phyloP scores from a whole-genome alignment of 2,888 invertebrate genomes.

The Eugnorisma glareosa region DNA sequence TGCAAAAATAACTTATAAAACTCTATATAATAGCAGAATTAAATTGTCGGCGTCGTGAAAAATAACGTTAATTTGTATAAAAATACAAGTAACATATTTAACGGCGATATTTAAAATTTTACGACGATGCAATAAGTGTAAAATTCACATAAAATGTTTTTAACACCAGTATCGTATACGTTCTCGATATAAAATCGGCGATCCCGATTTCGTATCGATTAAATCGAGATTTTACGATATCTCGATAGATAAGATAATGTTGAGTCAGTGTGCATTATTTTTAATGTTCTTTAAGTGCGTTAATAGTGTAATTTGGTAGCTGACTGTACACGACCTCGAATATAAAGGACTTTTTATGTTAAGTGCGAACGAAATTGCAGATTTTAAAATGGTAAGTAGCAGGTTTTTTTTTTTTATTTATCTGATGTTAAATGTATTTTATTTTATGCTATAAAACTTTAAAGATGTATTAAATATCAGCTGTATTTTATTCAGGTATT shows the following conservation, averaged over 20 bases:
- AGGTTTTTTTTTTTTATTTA: constrained; percentile 40
- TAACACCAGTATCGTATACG: constrained; percentile 58
- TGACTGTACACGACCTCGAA: constrained; percentile 53
- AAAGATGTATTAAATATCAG: constrained; percentile 2
- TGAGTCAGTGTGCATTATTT: constrained; percentile 54
- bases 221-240: constrained; percentile 67
- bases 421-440: constrained; percentile 38
- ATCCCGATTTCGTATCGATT: constrained; percentile 64
- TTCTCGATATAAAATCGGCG: constrained; percentile 57
- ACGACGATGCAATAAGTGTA: constrained; percentile 67
- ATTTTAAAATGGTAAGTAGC: constrained; percentile 47
- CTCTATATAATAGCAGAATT: constrained; percentile 49
- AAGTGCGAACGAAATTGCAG: constrained; percentile 45
- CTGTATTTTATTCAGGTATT: constrained; percentile 15
- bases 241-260: constrained; percentile 65
- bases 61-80: constrained; percentile 60
- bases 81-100: constrained; percentile 63
- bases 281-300: constrained; percentile 59
- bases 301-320: constrained; percentile 70
- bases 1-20: constrained; percentile 49
- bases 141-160: constrained; percentile 68
- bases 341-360: constrained; percentile 57
- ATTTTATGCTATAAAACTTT: constrained; percentile 24
- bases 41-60: constrained; percentile 57
- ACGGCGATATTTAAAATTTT: constrained; percentile 65